Conservation (phyloP, 2,113 vertebrate genomes). For the Vulpes lagopus region DNA sequence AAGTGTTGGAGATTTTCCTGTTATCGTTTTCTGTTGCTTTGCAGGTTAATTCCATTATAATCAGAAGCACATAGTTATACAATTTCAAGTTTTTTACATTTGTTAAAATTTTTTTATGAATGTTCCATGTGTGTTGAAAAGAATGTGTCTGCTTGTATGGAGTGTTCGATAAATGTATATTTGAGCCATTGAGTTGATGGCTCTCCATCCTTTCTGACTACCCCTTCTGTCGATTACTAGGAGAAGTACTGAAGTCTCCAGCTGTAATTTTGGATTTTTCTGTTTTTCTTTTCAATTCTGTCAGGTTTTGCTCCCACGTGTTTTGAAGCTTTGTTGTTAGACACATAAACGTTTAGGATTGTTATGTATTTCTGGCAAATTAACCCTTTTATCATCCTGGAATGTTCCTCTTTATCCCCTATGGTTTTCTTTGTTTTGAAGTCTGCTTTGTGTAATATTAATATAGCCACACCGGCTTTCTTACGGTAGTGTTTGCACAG, state of each 20-base stretch:
- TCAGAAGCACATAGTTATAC: neutral
- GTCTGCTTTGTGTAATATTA: neutral
- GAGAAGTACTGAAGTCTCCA: neutral
- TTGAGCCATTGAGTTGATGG: neutral
- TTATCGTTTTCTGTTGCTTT: neutral
- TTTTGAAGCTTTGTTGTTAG: neutral
- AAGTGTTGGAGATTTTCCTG: constrained; percentile 8
- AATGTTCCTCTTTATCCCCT: neutral
- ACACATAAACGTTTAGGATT: neutral
- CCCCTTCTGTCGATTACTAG: neutral
- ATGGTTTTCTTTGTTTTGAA: neutral
- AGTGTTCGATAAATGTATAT: neutral
- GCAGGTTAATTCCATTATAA: constrained; percentile 15
- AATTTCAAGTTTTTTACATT: neutral
- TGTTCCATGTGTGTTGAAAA: neutral
- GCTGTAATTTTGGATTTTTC: neutral
- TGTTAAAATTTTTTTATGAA: neutral
- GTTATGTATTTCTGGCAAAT: neutral
- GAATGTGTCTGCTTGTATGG: neutral
- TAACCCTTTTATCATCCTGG: neutral
- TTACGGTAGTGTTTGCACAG: neutral
- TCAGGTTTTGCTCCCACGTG: neutral
- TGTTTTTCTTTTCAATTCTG: neutral
- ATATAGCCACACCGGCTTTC: neutral
- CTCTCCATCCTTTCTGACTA: neutral